Base-by-base conservation (phyloP, 2,113 vertebrate species). In the Perca flavescens region DNA sequence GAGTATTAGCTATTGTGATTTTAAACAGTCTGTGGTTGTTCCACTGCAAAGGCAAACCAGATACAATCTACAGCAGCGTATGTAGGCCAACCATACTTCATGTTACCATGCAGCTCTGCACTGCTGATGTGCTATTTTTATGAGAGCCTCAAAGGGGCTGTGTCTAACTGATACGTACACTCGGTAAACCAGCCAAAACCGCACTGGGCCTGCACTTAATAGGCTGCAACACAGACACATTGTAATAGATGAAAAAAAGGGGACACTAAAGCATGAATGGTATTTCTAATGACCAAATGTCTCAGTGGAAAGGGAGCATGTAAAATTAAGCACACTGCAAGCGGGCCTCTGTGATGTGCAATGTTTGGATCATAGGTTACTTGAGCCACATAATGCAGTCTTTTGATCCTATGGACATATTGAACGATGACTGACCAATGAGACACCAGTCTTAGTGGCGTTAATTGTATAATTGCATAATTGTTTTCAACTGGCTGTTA, bases 91-190 rank as follows among this genome's bases (percentile, higher is more conserved):
- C 78, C 74, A 53, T 71, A 83, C 88, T 88, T 68, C 86, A 89
- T 87, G 84, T 72, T 80, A 84, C 77, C 66, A 78, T 62, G 76
- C 87, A 78, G 89, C 63, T 52, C 75, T 49, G 74, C 43, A 46
- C 79, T 66, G 73, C 87, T 56, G 58, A 83, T 84, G 88, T 78
- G 85, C 91, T 94, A 94, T 94, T 94, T 94, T 93, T 93, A 92
- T 43, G 56, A 69, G 78, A 73, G 84, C 88, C 93, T 93, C 91
- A 86, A 76, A 90, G 91, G 87, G 69, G 62, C 80, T 63, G 74
- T 6, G 75, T 88, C 87, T 68, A 53, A 86, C 83, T 83, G 74
- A 86, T 80, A 92, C 57, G 8, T 52, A 78, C 77, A 80, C 72
- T 79, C 67, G 62, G 77, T 64, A 74, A 84, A 74, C 53, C 79